phyloP scores from a whole-genome alignment of 2,797 vertebrate species.

The Danio choprae region DNA sequence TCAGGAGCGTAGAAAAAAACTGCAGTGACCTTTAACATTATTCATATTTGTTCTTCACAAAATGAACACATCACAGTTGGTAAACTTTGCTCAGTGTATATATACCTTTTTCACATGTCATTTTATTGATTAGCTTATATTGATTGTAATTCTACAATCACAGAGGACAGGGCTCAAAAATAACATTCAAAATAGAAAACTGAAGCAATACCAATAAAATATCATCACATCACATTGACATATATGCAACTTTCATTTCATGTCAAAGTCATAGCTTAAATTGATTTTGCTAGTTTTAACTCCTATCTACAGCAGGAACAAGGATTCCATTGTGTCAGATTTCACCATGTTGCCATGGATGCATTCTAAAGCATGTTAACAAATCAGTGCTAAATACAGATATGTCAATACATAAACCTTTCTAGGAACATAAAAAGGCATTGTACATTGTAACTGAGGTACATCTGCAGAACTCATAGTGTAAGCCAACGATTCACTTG shows the following conservation, averaged over 20 bases:
- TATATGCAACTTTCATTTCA: slow-evolving; percentile 44
- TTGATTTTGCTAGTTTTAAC: slow-evolving; percentile 53
- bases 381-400: slow-evolving; percentile 59
- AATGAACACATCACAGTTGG: neutral
- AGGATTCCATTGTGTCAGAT: slow-evolving; percentile 65
- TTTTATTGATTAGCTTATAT: slow-evolving; percentile 53
- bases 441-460: slow-evolving; percentile 44
- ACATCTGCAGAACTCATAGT: slow-evolving; percentile 34
- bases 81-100: neutral
- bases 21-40: too few relatives aligned
- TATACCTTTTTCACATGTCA: neutral
- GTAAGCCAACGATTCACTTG: slow-evolving; percentile 42
- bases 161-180: slow-evolving; percentile 32
- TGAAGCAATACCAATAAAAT: slow-evolving; percentile 44
- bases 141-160: slow-evolving; percentile 52
- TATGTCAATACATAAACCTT: slow-evolving; percentile 58
- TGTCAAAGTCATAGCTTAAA: slow-evolving; percentile 53
- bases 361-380: slow-evolving; percentile 68
- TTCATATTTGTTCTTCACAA: neutral
- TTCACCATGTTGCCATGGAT: slow-evolving; percentile 69
- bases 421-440: slow-evolving; percentile 47
- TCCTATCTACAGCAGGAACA: slow-evolving; percentile 61
- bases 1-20: too few relatives aligned
- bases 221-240: slow-evolving; percentile 36
- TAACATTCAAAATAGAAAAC: slow-evolving; percentile 66